Percentiles rank a stretch among this genome's conserved stretches.
These are phyloP conservation scores for Saguinus imperator DNA, from an alignment of 2,113 vertebrate genomes.

Conservation along the genomic window DNA sequence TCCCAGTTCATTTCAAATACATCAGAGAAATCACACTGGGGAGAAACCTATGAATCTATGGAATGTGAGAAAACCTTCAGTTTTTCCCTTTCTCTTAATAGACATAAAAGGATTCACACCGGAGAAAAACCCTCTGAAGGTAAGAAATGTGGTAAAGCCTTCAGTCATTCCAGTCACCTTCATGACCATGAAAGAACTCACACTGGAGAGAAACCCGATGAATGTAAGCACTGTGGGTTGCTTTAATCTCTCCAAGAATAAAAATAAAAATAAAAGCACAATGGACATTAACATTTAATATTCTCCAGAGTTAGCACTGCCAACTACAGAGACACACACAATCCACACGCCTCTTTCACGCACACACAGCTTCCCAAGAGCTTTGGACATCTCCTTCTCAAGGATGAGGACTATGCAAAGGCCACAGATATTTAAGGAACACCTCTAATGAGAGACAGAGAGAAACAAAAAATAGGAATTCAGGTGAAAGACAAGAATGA, in stretches of 20 bases:
- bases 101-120: background rate
- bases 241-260: too few species aligned
- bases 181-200: background rate
- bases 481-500: too few species aligned
- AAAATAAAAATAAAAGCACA: background rate
- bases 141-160: background rate
- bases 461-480: background rate
- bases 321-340: background rate
- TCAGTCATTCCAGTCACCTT: background rate
- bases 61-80: background rate
- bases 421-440: background rate
- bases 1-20: background rate
- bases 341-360: background rate
- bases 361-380: background rate
- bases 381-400: background rate
- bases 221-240: background rate
- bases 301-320: background rate
- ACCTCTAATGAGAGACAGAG: background rate
- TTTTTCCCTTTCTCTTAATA: background rate
- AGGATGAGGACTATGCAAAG: background rate
- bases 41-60: background rate
- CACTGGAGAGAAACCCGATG: background rate
- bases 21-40: background rate
- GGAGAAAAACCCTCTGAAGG: background rate
- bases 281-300: background rate